Conservation (phyloP, 2,113 vertebrate species). For the Eidolon helvum region DNA sequence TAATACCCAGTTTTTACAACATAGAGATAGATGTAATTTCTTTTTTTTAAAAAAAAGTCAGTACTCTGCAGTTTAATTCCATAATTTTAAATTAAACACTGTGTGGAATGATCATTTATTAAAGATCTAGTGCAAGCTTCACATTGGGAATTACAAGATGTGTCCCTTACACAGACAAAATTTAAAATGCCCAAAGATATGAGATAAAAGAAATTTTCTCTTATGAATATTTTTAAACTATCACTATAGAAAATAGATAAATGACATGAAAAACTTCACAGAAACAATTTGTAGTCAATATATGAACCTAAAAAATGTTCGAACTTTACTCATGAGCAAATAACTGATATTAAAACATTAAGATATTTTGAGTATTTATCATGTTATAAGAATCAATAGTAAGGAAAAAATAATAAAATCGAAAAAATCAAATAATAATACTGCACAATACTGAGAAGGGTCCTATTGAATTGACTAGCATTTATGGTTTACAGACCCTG, state of each 20-base stretch:
- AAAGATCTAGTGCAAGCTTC: not conserved
- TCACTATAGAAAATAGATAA: not conserved
- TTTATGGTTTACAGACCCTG: not conserved
- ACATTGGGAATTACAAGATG: not conserved
- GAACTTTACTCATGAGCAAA: not conserved
- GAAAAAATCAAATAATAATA: not conserved
- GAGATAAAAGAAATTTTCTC: not conserved
- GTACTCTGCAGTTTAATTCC: conserved; percentile 4
- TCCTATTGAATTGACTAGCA: not conserved
- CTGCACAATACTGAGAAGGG: not conserved
- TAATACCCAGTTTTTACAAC: conserved; percentile 16
- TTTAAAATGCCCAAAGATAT: not conserved
- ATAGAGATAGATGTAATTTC: not conserved
- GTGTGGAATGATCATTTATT: conserved; percentile 22
- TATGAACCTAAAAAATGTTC: not conserved
- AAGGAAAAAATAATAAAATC: not conserved
- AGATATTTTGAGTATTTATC: not conserved
- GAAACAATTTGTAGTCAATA: not conserved
- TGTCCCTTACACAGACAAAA: not conserved
- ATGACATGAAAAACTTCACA: not conserved
- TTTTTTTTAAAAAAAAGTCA: not conserved
- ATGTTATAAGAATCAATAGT: not conserved
- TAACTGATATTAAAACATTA: not conserved
- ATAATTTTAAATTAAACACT: conserved; percentile 27
- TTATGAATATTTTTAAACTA: not conserved